Evolutionary conservation across 64 coral and sea anemone species (phyloP), one percentile per base, ranked within the genome.

Genomic region (Dendronephthya gigantea): DNA sequence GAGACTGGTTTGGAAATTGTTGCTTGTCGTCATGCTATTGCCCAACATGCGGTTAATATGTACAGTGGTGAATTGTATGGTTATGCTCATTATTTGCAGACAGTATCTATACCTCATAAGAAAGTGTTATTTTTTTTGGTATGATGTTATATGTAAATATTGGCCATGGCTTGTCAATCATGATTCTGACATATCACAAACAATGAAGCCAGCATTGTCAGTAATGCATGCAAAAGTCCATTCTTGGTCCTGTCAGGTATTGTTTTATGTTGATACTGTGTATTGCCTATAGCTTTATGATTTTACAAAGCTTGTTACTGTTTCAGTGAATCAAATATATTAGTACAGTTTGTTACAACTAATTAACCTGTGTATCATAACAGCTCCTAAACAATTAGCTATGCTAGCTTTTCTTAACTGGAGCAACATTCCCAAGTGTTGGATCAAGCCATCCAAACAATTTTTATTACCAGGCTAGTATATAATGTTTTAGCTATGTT

Each of bases 181-280:
- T 83, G 55, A 87, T 15, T 28, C 25, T 9, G 37, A 22, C 40
- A 75, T 23, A 72, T 37, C 85, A 35, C 32, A 68, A 9, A 83
- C 55, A 51, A 91, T 91, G 90, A 91, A 88, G 31, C 81, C 90
- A 49, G 90, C 90, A 76, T 72, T 88, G 59, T 91, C 90, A 22
- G 82, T 91, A 0, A 91, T 88, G 85, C 90, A 91, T 84, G 79
- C 90, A 19, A 91, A 91, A 38, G 90, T 81, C 52, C 90, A 91
- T 74, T 35, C 85, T 19, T 91, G 90, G 90, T 84, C 49, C 28
- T 91, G 90, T 87, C 90, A 91, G 90, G 85, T 91, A 89, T 12
- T 84, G 70, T 32, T 39, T 65, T 87, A 34, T 91, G 90, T 84
- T 84, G 84, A 50, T 16, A 50, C 48, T n/a, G n/a, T n/a, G n/a